Percentiles rank a stretch among this genome's conserved stretches.
Conservation (phyloP, 2,888 invertebrate species). For the Coenonympha glycerion region DNA sequence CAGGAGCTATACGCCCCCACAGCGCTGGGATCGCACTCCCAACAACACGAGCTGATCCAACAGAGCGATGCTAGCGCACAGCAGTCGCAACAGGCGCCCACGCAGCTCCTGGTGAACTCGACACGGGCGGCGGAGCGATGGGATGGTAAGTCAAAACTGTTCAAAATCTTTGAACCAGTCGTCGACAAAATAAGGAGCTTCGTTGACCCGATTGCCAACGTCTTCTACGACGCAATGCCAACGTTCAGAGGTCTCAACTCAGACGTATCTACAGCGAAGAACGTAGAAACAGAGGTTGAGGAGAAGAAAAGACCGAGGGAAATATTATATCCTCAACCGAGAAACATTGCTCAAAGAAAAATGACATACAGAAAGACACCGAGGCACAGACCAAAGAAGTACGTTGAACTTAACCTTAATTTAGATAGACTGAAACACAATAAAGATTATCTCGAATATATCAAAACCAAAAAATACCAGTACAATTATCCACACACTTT, state of each 20-base stretch:
- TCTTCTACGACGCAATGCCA: conserved; percentile 62
- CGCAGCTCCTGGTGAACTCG: conserved; percentile 57
- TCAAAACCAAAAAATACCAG: conserved; percentile 69
- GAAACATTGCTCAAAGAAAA: conserved; percentile 64
- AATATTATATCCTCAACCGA: conserved; percentile 61
- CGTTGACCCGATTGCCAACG: conserved; percentile 60
- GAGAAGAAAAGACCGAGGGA: conserved; percentile 56
- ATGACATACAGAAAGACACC: conserved; percentile 47
- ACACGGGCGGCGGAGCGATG: conserved; percentile 69
- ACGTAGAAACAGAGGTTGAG: conserved; percentile 40
- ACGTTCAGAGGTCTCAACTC: conserved; percentile 63
- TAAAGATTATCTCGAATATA: conserved; percentile 64
- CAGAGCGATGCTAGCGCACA: conserved; percentile 67
- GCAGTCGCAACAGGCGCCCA: conserved; percentile 71
- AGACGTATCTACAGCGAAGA: conserved; percentile 55
- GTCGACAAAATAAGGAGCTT: conserved; percentile 54
- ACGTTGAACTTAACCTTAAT: conserved; percentile 56
- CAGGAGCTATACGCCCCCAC: conserved; percentile 69
- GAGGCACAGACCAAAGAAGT: conserved; percentile 57
- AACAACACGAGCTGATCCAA: conserved; percentile 63
- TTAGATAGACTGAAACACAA: conserved; percentile 61
- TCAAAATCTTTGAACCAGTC: conserved; percentile 65
- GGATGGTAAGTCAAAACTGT: conserved; percentile 72
- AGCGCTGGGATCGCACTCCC: conserved; percentile 55
- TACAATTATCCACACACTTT: conserved; percentile 62